Percentiles rank a stretch among this genome's conserved stretches.
These are phyloP conservation scores for Melieria omissa DNA, from an alignment of 2,888 invertebrate species.

Conservation along the genomic window DNA sequence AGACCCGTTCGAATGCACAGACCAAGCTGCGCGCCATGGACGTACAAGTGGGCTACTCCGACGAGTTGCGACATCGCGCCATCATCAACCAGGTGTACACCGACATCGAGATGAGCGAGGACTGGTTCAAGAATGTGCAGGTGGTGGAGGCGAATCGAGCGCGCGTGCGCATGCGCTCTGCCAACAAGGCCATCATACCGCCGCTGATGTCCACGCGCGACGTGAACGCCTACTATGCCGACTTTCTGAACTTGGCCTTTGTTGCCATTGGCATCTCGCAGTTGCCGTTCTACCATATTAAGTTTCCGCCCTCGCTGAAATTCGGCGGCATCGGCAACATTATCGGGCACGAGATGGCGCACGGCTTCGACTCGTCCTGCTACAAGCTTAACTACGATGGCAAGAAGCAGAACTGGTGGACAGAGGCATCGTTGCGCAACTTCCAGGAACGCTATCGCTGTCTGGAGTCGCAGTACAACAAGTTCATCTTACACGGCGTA, in stretches of 20 bases:
- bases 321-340: slow-evolving; percentile 60
- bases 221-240: slow-evolving; percentile 61
- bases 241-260: slow-evolving; percentile 58
- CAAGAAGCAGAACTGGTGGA: slow-evolving; percentile 59
- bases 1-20: slow-evolving; percentile 57
- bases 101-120: slow-evolving; percentile 48
- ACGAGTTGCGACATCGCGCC: slow-evolving; percentile 54
- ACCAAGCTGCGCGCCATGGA: slow-evolving; percentile 61
- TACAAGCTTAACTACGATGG: slow-evolving; percentile 61
- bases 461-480: slow-evolving; percentile 60
- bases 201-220: slow-evolving; percentile 56
- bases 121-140: slow-evolving; percentile 55
- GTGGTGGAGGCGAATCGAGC: slow-evolving; percentile 54
- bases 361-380: slow-evolving; percentile 59
- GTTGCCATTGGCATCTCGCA: slow-evolving; percentile 59
- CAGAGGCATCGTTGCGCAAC: slow-evolving; percentile 54
- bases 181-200: slow-evolving; percentile 56
- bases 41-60: slow-evolving; percentile 56
- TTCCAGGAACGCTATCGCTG: slow-evolving; percentile 61
- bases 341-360: slow-evolving; percentile 61
- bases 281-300: slow-evolving; percentile 57
- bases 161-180: slow-evolving; percentile 46
- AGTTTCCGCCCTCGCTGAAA: slow-evolving; percentile 56
- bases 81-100: slow-evolving; percentile 51
- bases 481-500: slow-evolving; percentile 54